A percentile compares a stretch with the other conserved stretches of the same genome.
These are phyloP conservation scores for Cololabis saira DNA, from an alignment of 2,113 vertebrate species.

Conservation along the genomic window DNA sequence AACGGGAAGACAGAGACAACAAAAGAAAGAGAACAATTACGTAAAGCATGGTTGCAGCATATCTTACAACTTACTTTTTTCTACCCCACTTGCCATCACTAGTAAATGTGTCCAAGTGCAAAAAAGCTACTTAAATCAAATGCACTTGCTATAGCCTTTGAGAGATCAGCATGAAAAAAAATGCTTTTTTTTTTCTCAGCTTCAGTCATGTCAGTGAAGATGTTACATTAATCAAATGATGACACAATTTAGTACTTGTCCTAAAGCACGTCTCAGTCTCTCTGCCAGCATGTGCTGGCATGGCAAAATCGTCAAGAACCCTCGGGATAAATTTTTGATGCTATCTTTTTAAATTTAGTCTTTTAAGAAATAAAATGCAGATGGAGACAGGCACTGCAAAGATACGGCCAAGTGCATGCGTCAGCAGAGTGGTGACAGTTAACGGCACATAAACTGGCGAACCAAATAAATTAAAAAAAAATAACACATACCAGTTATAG, in stretches of 20 bases:
- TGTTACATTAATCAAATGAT: slow-evolving; percentile 45
- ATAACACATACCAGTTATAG: too few relatives aligned
- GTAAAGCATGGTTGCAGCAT: not conserved
- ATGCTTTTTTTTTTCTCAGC: slow-evolving; percentile 1
- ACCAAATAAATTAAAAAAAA: slow-evolving; percentile 49
- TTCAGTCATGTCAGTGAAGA: slow-evolving; percentile 25
- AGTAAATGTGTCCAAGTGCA: slow-evolving; percentile 25
- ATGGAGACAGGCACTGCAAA: slow-evolving; percentile 54
- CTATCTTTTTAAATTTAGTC: slow-evolving; percentile 66
- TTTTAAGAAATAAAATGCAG: slow-evolving; percentile 35
- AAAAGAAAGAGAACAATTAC: not conserved
- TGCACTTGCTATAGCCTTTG: not conserved
- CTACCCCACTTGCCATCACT: not conserved
- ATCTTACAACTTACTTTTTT: not conserved
- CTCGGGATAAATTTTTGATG: slow-evolving; percentile 52
- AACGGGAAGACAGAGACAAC: not conserved
- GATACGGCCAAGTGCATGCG: slow-evolving; percentile 32
- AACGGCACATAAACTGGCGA: slow-evolving; percentile 29
- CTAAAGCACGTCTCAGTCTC: slow-evolving; percentile 43
- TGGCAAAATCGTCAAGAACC: slow-evolving; percentile 47
- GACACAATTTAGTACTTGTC: slow-evolving; percentile 48
- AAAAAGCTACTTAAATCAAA: not conserved
- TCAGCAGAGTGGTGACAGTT: slow-evolving; percentile 49
- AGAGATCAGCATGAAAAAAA: not conserved
- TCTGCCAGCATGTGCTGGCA: slow-evolving; percentile 59